Evolutionary conservation across 64 coral and sea anemone species (phyloP).

Genomic region (Astreopora myriophthalma): DNA sequence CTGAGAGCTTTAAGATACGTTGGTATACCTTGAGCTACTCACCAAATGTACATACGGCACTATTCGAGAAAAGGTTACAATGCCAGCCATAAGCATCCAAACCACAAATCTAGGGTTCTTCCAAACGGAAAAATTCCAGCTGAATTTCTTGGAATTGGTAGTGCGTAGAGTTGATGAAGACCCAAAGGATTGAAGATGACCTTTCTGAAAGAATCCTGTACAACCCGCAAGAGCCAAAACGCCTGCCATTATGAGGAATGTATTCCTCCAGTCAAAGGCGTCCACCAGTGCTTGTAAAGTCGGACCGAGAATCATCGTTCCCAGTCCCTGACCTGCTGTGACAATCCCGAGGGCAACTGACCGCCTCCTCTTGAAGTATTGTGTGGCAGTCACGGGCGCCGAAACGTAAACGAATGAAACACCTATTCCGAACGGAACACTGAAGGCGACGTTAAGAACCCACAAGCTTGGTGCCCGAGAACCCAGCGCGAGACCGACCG

Average conservation of each 20-base stretch:
- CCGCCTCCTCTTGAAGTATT: background rate
- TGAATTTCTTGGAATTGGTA: background rate
- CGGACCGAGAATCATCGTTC: slow-evolving; percentile 24
- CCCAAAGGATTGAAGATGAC: too few species aligned
- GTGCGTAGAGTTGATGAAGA: background rate
- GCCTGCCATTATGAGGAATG: background rate
- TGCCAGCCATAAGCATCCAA: background rate
- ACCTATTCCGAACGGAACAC: slow-evolving; percentile 2
- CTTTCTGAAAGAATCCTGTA: background rate
- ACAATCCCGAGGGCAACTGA: slow-evolving; percentile 10
- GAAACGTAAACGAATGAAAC: background rate
- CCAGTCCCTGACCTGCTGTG: slow-evolving; percentile 6
- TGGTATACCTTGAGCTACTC: background rate
- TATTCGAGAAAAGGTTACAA: background rate
- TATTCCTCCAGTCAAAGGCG: background rate
- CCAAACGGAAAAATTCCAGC: background rate
- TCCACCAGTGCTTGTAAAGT: background rate
- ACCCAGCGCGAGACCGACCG: background rate
- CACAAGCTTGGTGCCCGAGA: background rate
- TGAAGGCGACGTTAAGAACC: background rate
- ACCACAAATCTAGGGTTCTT: background rate
- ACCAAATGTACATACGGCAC: slow-evolving; percentile 30
- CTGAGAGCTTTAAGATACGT: too few species aligned
- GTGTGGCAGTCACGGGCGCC: background rate
- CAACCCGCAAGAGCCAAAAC: background rate